A percentile compares a stretch with the other conserved stretches of the same genome.
phyloP scores from a whole-genome alignment of 2,113 vertebrate species.

The Channa argus region DNA sequence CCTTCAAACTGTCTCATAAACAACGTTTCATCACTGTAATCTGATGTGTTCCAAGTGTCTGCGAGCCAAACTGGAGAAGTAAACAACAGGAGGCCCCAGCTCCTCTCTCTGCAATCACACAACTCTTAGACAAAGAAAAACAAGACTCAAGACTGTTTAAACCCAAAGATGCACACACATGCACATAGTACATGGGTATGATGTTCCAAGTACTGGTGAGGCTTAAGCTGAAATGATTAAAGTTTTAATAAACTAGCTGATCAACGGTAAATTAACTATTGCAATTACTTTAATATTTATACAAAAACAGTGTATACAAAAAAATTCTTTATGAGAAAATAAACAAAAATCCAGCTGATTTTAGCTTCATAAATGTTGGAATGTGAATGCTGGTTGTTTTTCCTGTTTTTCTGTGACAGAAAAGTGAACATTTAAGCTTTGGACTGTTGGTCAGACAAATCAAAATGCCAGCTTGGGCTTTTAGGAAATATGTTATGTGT shows the following conservation, averaged over 20 bases:
- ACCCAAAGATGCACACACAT: no score
- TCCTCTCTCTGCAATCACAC: slow-evolving; percentile 36
- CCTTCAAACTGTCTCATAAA: slow-evolving; percentile 64
- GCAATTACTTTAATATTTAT: no score
- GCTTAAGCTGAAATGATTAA: not conserved
- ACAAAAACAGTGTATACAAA: no score
- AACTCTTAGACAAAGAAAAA: slow-evolving; percentile 17
- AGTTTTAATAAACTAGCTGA: not conserved
- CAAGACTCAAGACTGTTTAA: not conserved
- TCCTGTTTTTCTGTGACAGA: not conserved
- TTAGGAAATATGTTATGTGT: not conserved
- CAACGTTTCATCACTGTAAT: slow-evolving; percentile 61
- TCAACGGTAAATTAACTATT: not conserved
- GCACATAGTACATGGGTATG: no score
- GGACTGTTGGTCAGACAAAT: not conserved
- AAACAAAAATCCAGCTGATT: not conserved
- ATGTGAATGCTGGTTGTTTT: slow-evolving; percentile 10
- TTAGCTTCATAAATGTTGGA: not conserved
- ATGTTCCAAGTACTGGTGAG: not conserved
- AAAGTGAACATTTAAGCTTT: not conserved
- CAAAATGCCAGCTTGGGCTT: not conserved
- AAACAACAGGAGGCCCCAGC: slow-evolving; percentile 61
- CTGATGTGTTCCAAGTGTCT: slow-evolving; percentile 55
- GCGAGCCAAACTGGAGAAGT: slow-evolving; percentile 50
- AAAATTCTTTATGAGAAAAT: no score